Evolutionary conservation across 2,797 vertebrate species (phyloP).

Genomic region (Ataeniobius toweri): DNA sequence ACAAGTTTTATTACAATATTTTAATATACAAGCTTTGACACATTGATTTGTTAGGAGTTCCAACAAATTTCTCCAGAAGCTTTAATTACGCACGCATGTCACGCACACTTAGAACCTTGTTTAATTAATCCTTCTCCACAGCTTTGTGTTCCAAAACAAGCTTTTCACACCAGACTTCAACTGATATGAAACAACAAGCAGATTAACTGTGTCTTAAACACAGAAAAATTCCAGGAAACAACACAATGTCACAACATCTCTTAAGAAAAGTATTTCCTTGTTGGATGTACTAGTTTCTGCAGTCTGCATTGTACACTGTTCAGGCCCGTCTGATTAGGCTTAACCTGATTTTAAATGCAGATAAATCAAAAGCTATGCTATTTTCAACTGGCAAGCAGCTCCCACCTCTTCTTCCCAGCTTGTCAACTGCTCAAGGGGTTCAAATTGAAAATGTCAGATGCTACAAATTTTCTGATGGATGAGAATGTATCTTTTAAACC

Average conservation of each 20-base stretch:
- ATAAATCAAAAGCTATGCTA: too few species aligned
- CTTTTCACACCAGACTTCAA: background rate
- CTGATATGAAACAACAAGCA: background rate
- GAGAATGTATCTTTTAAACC: too few species aligned
- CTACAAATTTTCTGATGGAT: too few species aligned
- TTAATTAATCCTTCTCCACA: background rate
- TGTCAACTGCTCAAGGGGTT: too few species aligned
- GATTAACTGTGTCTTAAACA: background rate
- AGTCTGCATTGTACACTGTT: too few species aligned
- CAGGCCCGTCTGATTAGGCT: too few species aligned
- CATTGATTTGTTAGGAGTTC: background rate
- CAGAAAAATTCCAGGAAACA: background rate
- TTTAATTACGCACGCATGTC: background rate
- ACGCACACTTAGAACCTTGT: background rate
- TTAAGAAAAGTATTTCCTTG: background rate
- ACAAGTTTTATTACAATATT: background rate
- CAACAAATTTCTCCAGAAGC: background rate
- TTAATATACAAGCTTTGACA: background rate
- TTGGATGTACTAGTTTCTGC: background rate
- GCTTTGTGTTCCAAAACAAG: background rate
- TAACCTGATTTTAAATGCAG: too few species aligned
- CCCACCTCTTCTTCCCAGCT: too few species aligned
- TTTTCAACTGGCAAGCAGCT: too few species aligned
- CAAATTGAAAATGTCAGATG: too few species aligned
- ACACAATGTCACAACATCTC: background rate